Evolutionary conservation across 92 coral and sea anemone species (phyloP), one percentile per base, ranked within the genome.

Genomic region (Isaurus tuberculatus): DNA sequence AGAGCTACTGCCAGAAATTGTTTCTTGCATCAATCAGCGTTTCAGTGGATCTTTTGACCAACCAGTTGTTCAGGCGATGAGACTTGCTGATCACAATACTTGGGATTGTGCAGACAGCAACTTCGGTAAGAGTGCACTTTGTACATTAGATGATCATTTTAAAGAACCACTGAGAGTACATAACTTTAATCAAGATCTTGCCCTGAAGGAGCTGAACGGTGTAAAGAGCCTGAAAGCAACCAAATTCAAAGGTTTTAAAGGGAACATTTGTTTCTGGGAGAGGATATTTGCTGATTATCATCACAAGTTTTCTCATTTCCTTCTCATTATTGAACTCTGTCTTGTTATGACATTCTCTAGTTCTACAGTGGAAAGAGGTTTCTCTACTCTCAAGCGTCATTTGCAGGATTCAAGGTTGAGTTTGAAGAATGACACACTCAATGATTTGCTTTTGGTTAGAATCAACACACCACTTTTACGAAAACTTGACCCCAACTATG

Each of bases 11-110:
- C 63, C 63, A 55, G 63, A 55, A 55, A 55, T 19, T 17, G 63
- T 55, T 55, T 55, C 63, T 26, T 65, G 70, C 70, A 15, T 27
- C 33, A 65, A 65, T 65, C 70, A 65, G 70, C 34, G 70, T 65
- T 65, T 27, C 40, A 65, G 37, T 31, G 70, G 26, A 68, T 68
- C 75, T 34, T 37, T 70, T 37, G 51, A 70, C 75, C 75, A 70
- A 36, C 75, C 75, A 70, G 51, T 70, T 70, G 75, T 70, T 70
- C 75, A 37, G 55, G 55, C 75, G 51, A 70, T 67, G 75, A 70
- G 51, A 37, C 75, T 70, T 70, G 75, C 75, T 70, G 75, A 70
- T 70, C 75, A 70, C 75, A 70, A 37, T 70, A 70, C 49, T 70
- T 34, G 75, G 75, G 75, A 70, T 70, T 37, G 75, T 37, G 75